Evolutionary conservation across 2,797 vertebrate genomes (phyloP), one percentile per base, ranked within the genome.

Genomic region (Perdix hodgsoniae): DNA sequence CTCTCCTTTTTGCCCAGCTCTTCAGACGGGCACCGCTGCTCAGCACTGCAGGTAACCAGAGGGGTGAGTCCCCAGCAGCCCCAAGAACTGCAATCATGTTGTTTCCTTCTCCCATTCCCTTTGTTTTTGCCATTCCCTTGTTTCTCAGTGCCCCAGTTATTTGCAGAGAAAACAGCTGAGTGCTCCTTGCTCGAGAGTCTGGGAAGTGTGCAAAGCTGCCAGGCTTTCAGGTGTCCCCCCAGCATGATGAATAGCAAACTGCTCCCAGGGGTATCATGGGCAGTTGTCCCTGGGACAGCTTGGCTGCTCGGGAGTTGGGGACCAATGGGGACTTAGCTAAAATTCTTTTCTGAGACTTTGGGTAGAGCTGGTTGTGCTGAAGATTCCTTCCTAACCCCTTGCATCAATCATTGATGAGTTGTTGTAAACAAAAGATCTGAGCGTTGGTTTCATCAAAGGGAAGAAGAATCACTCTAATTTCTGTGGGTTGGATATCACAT

Each of bases 1-100:
- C 33, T 9, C 39, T 29, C 26, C 42, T 54, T 86, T 37, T 49
- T 9, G n/a, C 31, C 8, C 52, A 61, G 29, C 14, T 23, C 56
- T 77, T 67, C 0, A 0, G 52, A 44, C 15, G 15, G 42, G 39
- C 24, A 40, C 44, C 10, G 7, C 13, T 31, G 39, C 44, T 37
- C 45, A 35, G 11, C 23, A 29, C 61, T 6, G 0, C n/a, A 45
- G 67, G 35, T 24, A 47, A 17, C 26, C 5, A 5, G 65, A 63
- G 31, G 21, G 17, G 24, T 6, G 0, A 42, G n/a, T 27, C 11
- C 69, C 27, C 1, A 2, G 27, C 18, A 19, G 12, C 13, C 17
- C 61, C 29, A 17, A 35, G 11, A 21, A 26, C 47, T 63, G n/a
- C 8, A 31, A 49, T 69, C 63, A 78, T 15, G 14, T 42, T 14